Base-by-base conservation (phyloP, 2,888 invertebrate genomes). In the Ormyrus nitidulus region DNA sequence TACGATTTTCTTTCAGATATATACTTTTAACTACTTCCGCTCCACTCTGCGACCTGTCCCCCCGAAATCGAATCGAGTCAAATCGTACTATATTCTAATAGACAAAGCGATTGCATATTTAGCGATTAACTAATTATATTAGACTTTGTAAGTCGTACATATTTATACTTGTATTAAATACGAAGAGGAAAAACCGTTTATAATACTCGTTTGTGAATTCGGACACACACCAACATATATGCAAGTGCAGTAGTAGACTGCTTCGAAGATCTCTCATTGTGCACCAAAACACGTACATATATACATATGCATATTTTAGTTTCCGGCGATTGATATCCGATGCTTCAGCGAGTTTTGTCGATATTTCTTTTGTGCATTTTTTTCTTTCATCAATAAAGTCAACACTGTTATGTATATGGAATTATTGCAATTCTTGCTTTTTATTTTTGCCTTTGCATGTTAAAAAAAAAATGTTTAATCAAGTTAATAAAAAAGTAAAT, bases 181-280 rank as follows among this genome's bases (percentile, higher is more conserved):
- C 83, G 84, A 83, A 83, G 84, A 83, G 84, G 83, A 81, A 34
- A 79, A 74, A 82, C 83, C 83, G 83, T 86, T 85, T 82, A 85
- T 85, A 86, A 86, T 87, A 85, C 86, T 86, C 83, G 84, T 86
- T 87, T 85, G 85, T 86, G 85, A 87, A 86, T 86, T 85, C 75
- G 79, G 75, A 82, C 81, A 81, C 74, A 68, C 53, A 71, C 72
- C 65, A 65, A 84, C 78, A 82, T 84, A 77, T 83, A 85, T 80
- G 66, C 73, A 82, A 74, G 76, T 77, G 83, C 80, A 77, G 83
- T 83, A 84, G 84, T 83, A 81, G 77, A 86, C 84, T 87, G 86
- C 85, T 86, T 86, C 83, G 84, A 85, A 85, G 85, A 88, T 87
- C 86, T 87, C 83, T 86, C 84, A 84, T 85, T 77, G 66, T 54